Percentiles rank a stretch among this genome's conserved stretches.
These are phyloP conservation scores for Drosophila prolongata DNA, from an alignment of 2,888 invertebrate species.

Conservation along the genomic window DNA sequence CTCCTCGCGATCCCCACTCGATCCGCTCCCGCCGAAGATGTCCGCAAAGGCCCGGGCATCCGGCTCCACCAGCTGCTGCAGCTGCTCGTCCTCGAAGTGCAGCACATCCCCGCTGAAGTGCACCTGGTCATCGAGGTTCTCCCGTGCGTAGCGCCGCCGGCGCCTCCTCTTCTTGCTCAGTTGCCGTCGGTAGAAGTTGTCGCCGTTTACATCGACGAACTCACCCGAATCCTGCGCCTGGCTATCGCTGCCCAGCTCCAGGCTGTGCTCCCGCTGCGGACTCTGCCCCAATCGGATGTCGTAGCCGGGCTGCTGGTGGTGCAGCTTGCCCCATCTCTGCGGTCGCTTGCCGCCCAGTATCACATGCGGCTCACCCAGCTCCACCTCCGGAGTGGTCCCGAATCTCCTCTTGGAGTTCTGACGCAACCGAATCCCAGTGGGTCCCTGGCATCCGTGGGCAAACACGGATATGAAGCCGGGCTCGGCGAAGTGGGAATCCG, in stretches of 20 bases:
- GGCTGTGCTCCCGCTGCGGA: conserved; percentile 56
- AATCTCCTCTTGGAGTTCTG: conserved; percentile 83
- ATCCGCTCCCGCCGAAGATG: conserved; percentile 62
- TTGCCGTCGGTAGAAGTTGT: conserved; percentile 70
- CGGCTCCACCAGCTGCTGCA: conserved; percentile 80
- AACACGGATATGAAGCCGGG: conserved; percentile 94
- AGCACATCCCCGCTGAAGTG: conserved; percentile 81
- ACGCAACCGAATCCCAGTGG: conserved; percentile 78
- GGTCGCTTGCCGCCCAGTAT: conserved; percentile 59
- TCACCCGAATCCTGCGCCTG: conserved; percentile 49
- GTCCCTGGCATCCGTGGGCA: conserved; percentile 91
- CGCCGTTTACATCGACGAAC: conserved; percentile 58
- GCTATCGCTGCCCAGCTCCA: conserved; percentile 58
- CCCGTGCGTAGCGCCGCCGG: conserved; percentile 44
- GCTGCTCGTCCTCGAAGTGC: conserved; percentile 74
- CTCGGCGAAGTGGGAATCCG: conserved; percentile 93
- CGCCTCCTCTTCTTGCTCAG: conserved; percentile 61
- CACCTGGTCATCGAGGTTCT: conserved; percentile 62
- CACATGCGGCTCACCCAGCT: conserved; percentile 70
- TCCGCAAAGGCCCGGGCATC: conserved; percentile 83
- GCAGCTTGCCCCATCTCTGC: conserved; percentile 67
- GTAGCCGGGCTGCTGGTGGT: conserved; percentile 57
- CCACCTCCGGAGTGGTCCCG: conserved; percentile 53
- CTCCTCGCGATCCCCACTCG: conserved; percentile 84
- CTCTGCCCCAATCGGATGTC: conserved; percentile 73